Base-by-base conservation (phyloP, 2,888 invertebrate genomes). In the Ptilodon capucinus region DNA sequence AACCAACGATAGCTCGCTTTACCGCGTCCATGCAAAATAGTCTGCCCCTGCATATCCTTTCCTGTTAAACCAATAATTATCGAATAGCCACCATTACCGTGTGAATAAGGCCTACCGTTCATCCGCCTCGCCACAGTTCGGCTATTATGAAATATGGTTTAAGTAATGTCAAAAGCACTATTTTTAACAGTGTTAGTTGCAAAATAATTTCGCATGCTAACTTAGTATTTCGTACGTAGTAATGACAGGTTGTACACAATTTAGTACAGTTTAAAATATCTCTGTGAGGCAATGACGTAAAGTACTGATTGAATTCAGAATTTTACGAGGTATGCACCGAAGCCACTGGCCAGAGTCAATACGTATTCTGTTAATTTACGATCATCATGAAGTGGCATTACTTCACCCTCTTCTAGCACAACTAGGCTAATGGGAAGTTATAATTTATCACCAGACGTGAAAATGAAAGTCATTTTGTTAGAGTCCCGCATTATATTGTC, bases 281-380 rank as follows among this genome's bases (percentile, higher is more conserved):
- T 55, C 51, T 64, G 60, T 78, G 70, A 64, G 44, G 75, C 71
- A 80, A 79, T 55, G 57, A 62, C 65, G 57, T 68, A 64, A 71
- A 79, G 66, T 64, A 70, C 70, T 74, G 70, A 82, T 79, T 78
- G 72, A 72, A 72, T 76, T 74, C 60, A 59, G 56, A 67, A 66
- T 67, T 81, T 81, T 76, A 81, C 63, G 77, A 75, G 57, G 57
- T 41, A 57, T 47, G 40, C 36, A 43, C 40, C 44, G 40, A 32
- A 57, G 58, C 48, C 48, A 45, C 58, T 65, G 57, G 67, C 58
- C 44, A 58, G 49, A 65, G 51, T 68, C 64, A 61, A 64, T 62
- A 64, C 52, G 68, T 56, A 28, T 28, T 23, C 28, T 28, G n/a
- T 19, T 65, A 68, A 65, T 72, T 73, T 74, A 72, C 60, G 54